Base-by-base conservation (phyloP, 2,888 invertebrate genomes). In the Caenorhabditis wallacei region DNA sequence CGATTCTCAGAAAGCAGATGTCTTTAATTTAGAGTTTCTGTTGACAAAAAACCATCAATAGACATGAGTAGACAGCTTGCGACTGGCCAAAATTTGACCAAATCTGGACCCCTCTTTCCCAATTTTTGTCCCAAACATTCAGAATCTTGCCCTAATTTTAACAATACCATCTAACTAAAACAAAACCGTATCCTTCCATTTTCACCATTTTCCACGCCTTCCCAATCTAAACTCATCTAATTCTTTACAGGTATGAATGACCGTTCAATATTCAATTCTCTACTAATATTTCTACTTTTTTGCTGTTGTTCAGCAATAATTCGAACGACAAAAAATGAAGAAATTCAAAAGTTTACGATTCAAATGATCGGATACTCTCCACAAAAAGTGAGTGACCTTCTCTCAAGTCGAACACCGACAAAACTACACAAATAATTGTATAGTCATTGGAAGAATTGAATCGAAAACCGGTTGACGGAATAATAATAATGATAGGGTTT, bases 301-400 rank as follows among this genome's bases (percentile, higher is more conserved):
- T n/a, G 56, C n/a, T 35, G 13, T 22, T 43, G 46, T 22, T 35
- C 43, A 22, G 40, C 53, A 13, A 68, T 18, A 18, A 20, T 59
- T 46, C 51, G 76, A 26, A 54, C 69, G 43, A 59, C 68, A 16
- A 72, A 76, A 59, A 71, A 72, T 68, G 82, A 82, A 13, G 56
- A 79, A 13, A 64, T 71, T 43, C 68, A 85, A 18, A 86, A 87
- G 74, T 88, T 82, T 70, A 88, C 88, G n/a, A 85, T 89, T 63
- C 89, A 89, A 74, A 89, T 89, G 88, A 88, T 85, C 54, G 89
- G 89, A 2, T 89, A 89, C 61, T 84, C 87, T 10, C 89, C 89
- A 1, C 79, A 75, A 53, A 84, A 88, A 78, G 89, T 89, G 43
- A 69, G 66, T 40, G 26, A 13, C 2, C 8, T 51, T 51, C 30